Conservation (phyloP, 2,797 vertebrate species). For the Poecilia velifera region DNA sequence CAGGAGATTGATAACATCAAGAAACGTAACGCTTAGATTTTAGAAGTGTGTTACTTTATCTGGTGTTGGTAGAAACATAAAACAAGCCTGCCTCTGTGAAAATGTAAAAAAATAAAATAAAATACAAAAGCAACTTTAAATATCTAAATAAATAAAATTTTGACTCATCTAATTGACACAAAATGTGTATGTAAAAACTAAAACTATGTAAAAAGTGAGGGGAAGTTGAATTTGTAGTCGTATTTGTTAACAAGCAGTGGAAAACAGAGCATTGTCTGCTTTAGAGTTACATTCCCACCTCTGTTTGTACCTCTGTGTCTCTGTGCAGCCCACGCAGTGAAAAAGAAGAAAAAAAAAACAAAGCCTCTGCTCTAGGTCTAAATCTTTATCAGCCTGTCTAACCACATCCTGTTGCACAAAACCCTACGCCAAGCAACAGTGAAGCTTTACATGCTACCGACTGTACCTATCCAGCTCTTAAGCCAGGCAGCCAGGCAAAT, state of each 20-base stretch:
- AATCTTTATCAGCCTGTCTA: constrained; percentile 71
- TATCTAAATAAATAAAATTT: background rate
- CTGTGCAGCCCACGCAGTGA: constrained; percentile 61
- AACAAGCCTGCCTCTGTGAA: background rate
- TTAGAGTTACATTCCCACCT: constrained; percentile 47
- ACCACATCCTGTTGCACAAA: constrained; percentile 82
- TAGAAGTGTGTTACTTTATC: background rate
- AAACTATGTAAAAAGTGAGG: background rate
- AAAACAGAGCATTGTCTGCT: constrained; percentile 36
- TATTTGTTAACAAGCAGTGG: constrained; percentile 9
- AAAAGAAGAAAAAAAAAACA: constrained; percentile 52
- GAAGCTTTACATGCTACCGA: constrained; percentile 46
- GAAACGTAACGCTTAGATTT: background rate
- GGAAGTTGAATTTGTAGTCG: background rate
- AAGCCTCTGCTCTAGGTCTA: constrained; percentile 66
- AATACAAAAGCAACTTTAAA: background rate
- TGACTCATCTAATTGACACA: background rate
- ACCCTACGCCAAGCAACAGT: constrained; percentile 65
- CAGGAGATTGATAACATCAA: background rate
- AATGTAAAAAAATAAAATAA: background rate
- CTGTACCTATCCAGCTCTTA: constrained; percentile 48
- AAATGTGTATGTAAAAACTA: background rate
- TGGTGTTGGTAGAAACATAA: background rate
- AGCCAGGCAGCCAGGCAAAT: constrained; percentile 28
- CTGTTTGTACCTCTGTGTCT: constrained; percentile 60